Base-by-base conservation (phyloP, 2,888 invertebrate genomes). In the Cosmia pyralina region DNA sequence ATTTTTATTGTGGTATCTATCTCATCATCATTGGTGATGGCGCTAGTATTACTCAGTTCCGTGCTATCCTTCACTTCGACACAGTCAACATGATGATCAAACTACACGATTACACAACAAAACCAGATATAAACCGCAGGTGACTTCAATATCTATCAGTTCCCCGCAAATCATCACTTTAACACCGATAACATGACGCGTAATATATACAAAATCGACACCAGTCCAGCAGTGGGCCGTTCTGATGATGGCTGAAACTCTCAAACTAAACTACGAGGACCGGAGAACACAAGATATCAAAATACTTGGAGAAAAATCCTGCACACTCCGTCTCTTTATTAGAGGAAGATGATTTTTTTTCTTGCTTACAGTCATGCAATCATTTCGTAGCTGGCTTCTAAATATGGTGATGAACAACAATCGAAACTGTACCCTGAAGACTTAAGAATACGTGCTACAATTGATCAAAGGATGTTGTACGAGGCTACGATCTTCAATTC, bases 341-440 rank as follows among this genome's bases (percentile, higher is more conserved):
- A 2, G 91, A 91, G 89, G 92, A 92, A 13, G 89, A 87, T 11
- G 90, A 90, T 55, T 91, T 92, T 50, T n/a, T 63, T 83, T 1
- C 69, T 92, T 6, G 83, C 88, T 7, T 91, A 92, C 48, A 92
- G 92, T 58, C 91, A 91, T 53, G 89, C 91, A 0, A 92, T 92
- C 17, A 86, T 90, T 2, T 89, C 89, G 0, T 92, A 92, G 68
- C 73, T 92, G 17, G 87, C 88, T 0, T 88, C 90, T 3, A 92
- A 92, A 72, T 92, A 91, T 64, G 91, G 91, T 41, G 88, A 85
- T 0, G 88, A 88, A 52, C 87, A 88, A 50, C 78, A 86, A 62
- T 83, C 86, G 4, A 77, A 85, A 67, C 66, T 90, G 48, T 92
- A 92, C 78, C 90, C 92, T 62, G 81, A 69, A 4, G 91, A 90